Percentiles rank a stretch among this genome's conserved stretches.
phyloP scores from a whole-genome alignment of 1,140 invertebrate genomes.

The Trachymyrmex cornetzi region DNA sequence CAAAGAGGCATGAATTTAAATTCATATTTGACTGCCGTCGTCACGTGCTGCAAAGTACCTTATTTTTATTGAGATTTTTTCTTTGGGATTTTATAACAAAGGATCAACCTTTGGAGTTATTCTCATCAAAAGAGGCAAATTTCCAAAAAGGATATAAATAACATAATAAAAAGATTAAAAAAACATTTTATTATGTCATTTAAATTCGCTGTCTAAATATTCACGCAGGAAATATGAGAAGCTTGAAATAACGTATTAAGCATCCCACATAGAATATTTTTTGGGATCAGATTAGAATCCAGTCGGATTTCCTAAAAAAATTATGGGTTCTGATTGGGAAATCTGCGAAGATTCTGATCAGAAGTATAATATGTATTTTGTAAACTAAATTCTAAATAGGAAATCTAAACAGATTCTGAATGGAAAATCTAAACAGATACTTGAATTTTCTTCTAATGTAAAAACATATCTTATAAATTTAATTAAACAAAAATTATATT shows the following conservation, averaged over 20 bases:
- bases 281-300: too few relatives aligned
- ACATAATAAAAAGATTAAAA: neutral
- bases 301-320: too few relatives aligned
- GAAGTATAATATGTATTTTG: too few relatives aligned
- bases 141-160: neutral
- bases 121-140: neutral
- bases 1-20: constrained; percentile 39
- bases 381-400: too few relatives aligned
- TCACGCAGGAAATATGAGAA: neutral
- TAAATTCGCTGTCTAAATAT: neutral
- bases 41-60: neutral
- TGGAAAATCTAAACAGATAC: too few relatives aligned
- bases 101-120: neutral
- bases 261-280: too few relatives aligned
- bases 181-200: neutral
- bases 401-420: too few relatives aligned
- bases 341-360: too few relatives aligned
- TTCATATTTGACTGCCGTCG: constrained; percentile 29
- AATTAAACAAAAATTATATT: too few relatives aligned
- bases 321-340: too few relatives aligned
- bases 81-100: neutral
- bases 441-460: too few relatives aligned
- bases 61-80: neutral
- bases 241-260: neutral
- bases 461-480: too few relatives aligned